Evolutionary conservation across 1,140 invertebrate genomes (phyloP).

Genomic region (Ephestia elutella): DNA sequence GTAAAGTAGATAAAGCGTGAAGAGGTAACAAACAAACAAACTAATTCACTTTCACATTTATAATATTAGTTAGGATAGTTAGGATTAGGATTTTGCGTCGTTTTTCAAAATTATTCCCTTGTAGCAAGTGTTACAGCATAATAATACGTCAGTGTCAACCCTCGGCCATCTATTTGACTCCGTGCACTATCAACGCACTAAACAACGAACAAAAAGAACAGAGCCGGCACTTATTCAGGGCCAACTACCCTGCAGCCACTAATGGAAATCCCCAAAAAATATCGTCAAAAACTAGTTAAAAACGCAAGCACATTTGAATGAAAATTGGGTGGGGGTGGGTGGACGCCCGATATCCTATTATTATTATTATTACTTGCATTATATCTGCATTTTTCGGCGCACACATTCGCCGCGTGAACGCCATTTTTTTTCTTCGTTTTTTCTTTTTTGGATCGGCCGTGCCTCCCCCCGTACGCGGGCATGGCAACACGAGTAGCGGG

Average conservation of each 20-base stretch:
- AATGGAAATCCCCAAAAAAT: conserved; percentile 71
- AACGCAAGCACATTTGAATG: conserved; percentile 68
- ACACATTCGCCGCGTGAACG: conserved; percentile 47
- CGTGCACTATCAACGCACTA: background rate
- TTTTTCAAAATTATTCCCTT: background rate
- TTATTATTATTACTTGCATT: conserved; percentile 74
- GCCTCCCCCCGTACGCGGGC: conserved; percentile 39
- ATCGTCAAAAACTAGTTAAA: conserved; percentile 59
- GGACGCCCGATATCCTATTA: conserved; percentile 65
- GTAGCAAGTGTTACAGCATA: background rate
- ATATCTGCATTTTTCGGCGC: conserved; percentile 72
- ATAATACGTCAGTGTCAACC: background rate
- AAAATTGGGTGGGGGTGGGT: conserved; percentile 65
- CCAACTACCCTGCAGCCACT: conserved; percentile 49
- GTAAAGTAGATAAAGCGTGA: too few species aligned
- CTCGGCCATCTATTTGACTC: background rate
- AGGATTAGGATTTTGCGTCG: too few species aligned
- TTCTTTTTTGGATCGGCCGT: conserved; percentile 62
- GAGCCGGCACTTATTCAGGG: conserved; percentile 37
- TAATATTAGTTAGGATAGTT: too few species aligned
- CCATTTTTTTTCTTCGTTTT: conserved; percentile 68
- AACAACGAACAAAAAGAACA: conserved; percentile 22
- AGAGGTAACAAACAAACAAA: too few species aligned
- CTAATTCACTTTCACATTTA: too few species aligned
- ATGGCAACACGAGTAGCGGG: conserved; percentile 13